A percentile compares a stretch with the other conserved stretches of the same genome.
Evolutionary conservation across 2,797 vertebrate species (phyloP).

Genomic region (Oreochromis grahami): DNA sequence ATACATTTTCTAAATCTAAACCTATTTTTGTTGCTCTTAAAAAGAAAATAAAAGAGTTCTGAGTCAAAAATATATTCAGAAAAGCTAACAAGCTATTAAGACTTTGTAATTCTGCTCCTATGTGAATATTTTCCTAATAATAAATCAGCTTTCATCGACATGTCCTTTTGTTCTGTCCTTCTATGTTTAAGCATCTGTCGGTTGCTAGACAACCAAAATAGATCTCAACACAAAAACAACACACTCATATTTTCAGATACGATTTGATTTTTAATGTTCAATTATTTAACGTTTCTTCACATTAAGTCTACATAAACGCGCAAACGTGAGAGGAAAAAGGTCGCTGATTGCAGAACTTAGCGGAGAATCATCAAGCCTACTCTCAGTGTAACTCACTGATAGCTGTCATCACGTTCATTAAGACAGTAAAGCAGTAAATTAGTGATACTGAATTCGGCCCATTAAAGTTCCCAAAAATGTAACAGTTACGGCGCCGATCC

Average conservation of each 20-base stretch:
- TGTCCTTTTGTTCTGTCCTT: too few species aligned
- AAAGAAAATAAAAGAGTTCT: background rate
- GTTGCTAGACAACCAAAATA: background rate
- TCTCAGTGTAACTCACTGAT: background rate
- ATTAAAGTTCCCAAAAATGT: background rate
- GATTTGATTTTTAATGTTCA: background rate
- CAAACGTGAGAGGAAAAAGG: background rate
- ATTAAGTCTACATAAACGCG: background rate
- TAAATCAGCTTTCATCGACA: too few species aligned
- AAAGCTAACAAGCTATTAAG: too few species aligned
- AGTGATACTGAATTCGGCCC: background rate
- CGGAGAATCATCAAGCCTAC: background rate
- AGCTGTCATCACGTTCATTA: background rate
- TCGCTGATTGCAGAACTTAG: background rate
- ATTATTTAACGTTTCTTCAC: background rate
- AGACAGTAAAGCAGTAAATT: background rate
- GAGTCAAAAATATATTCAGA: background rate
- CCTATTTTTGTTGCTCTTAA: rapidly evolving
- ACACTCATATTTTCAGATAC: background rate
- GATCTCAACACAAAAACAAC: background rate
- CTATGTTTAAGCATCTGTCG: too few species aligned
- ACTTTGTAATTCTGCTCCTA: too few species aligned
- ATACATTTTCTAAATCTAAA: background rate
- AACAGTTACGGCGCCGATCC: background rate
- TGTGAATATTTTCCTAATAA: too few species aligned